Evolutionary conservation across 1,140 invertebrate species (phyloP), one percentile per base, ranked within the genome.

Genomic region (Gryon sp.): DNA sequence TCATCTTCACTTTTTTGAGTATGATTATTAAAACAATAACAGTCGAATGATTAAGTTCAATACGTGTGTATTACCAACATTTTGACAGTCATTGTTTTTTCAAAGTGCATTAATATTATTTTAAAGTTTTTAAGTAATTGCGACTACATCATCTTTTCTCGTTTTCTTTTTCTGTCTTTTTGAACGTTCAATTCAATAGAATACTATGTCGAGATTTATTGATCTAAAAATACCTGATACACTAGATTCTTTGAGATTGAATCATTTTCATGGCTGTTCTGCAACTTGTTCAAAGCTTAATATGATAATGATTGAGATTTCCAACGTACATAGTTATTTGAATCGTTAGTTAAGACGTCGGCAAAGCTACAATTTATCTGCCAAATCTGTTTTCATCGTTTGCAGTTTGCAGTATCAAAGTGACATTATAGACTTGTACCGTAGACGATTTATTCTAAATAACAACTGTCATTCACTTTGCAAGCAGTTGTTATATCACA

Each of bases 291-390:
- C 4, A 8, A 20, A n/a, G 14, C 26, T 45, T 45, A 43, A 30
- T 43, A 45, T 45, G 18, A 18, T 38, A 41, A 57, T 57, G 36
- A 38, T 20, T 57, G 15, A 38, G 20, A 16, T 20, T 5, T 16
- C 1, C 15, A 24, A 11, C 30, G n/a, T 8, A 7, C 4, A 32
- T 2, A n/a, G 9, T 41, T 41, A 12, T 41, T 41, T 9, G 15
- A 46, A 8, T 46, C 8, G 6, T 46, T 28, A n/a, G 19, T 15
- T 46, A 46, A 46, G 15, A 28, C 4, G 4, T 8, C 11, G n/a
- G n/a, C n/a, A n/a, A n/a, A n/a, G n/a, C n/a, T n/a, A n/a, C n/a
- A n/a, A 6, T 22, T 46, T 46, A 46, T 46, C 22, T n/a, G n/a
- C n/a, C n/a, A n/a, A 24, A 46, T 46, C 26, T 26, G 15, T 12